These are phyloP conservation scores for Caenorhabditis inopinata DNA, from an alignment of 1,140 invertebrate genomes.

Conservation along the genomic window DNA sequence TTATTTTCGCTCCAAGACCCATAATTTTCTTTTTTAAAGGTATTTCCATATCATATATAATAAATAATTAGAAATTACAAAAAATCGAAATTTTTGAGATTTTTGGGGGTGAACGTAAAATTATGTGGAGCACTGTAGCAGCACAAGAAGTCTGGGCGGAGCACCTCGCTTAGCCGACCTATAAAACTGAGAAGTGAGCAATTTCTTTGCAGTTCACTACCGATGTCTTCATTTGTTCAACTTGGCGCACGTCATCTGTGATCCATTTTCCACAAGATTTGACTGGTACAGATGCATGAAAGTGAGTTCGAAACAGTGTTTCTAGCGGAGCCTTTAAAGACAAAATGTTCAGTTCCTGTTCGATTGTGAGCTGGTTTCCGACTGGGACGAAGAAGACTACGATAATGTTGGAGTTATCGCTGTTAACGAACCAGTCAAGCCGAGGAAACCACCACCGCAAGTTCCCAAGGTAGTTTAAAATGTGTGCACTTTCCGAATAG, in stretches of 20 bases:
- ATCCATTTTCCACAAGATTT: conserved; percentile 35
- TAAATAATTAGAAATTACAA: too few species aligned
- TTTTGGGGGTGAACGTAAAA: too few species aligned
- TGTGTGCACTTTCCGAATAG: background rate
- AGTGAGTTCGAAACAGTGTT: too few species aligned
- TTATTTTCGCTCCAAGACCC: too few species aligned
- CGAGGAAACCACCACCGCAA: background rate
- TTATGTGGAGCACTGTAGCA: too few species aligned
- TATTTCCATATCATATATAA: too few species aligned
- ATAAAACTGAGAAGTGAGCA: too few species aligned
- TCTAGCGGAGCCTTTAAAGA: too few species aligned
- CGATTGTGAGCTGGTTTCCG: conserved; percentile 43
- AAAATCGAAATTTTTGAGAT: too few species aligned
- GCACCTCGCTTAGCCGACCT: too few species aligned
- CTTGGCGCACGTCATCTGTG: conserved; percentile 31
- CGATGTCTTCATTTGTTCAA: conserved; percentile 39
- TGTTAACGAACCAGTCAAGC: background rate
- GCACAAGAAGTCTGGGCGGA: too few species aligned
- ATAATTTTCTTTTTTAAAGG: too few species aligned
- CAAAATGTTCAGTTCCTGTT: conserved; percentile 42
- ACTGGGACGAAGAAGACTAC: conserved; percentile 35
- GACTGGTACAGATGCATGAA: conserved; percentile 41
- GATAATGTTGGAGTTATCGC: conserved; percentile 3
- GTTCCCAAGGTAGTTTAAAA: background rate
- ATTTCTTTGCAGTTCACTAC: conserved; percentile 16